phyloP scores from a whole-genome alignment of 1,140 invertebrate species.

The Cyphomyrmex costatus region DNA sequence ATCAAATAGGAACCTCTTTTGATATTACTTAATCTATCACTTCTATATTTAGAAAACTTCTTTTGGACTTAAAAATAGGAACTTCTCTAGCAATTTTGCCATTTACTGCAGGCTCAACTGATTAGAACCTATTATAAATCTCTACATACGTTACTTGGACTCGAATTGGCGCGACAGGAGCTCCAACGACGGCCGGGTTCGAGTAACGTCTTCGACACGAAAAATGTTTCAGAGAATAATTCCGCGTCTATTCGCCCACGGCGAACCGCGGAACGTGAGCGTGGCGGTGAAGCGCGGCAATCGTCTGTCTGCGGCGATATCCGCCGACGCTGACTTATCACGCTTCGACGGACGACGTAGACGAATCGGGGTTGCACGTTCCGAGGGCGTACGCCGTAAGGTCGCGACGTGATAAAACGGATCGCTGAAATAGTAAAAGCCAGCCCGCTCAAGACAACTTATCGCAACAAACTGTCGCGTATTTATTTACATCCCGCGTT shows the following conservation, averaged over 20 bases:
- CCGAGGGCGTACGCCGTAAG: conserved; percentile 6
- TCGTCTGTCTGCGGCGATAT: conserved; percentile 64
- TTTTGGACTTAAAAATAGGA: too few species aligned
- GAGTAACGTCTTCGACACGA: conserved; percentile 3
- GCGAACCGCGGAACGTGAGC: conserved; percentile 38
- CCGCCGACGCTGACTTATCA: conserved; percentile 70
- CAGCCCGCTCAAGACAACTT: conserved; percentile 24
- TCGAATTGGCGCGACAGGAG: not conserved
- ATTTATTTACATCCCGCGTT: conserved; percentile 35
- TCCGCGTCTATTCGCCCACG: conserved; percentile 26
- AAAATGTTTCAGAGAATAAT: conserved; percentile 50
- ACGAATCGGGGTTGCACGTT: conserved; percentile 55
- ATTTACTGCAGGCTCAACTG: too few species aligned
- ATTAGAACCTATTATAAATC: too few species aligned
- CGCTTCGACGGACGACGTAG: conserved; percentile 58
- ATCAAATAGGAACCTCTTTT: too few species aligned
- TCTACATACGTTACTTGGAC: too few species aligned
- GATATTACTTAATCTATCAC: too few species aligned
- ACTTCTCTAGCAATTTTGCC: too few species aligned
- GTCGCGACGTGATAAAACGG: conserved; percentile 57
- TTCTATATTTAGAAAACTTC: too few species aligned
- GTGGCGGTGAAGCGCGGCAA: conserved; percentile 23
- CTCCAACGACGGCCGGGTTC: not conserved
- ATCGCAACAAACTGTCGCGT: conserved; percentile 57
- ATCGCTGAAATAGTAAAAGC: conserved; percentile 66